phyloP scores from a whole-genome alignment of 2,888 invertebrate species.

The Cheilosia grossa region DNA sequence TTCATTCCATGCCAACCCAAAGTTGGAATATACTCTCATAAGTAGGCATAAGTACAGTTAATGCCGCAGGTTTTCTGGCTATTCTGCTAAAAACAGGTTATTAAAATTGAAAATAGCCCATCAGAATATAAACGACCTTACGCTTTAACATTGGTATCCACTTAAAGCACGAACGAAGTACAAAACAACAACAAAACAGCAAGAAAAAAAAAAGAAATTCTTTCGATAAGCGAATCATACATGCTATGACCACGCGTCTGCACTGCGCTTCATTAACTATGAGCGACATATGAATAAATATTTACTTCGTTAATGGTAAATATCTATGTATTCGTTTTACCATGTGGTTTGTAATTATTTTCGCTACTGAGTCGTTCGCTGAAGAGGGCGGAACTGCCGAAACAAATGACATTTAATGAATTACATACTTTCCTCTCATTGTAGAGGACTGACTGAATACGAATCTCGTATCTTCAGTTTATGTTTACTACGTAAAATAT shows the following conservation, averaged over 20 bases:
- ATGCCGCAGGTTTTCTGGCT: slow-evolving; percentile 45
- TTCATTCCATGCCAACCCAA: slow-evolving; percentile 5
- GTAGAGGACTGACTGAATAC: slow-evolving; percentile 24
- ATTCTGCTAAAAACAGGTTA: slow-evolving; percentile 63
- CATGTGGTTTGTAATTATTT: slow-evolving; percentile 57
- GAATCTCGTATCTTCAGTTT: slow-evolving; percentile 13
- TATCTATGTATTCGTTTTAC: slow-evolving; percentile 34
- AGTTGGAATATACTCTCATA: not conserved
- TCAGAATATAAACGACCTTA: slow-evolving; percentile 69
- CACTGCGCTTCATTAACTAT: slow-evolving; percentile 52
- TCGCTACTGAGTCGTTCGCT: slow-evolving; percentile 18
- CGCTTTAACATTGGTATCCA: slow-evolving; percentile 38
- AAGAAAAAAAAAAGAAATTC: slow-evolving; percentile 2
- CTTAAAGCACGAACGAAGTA: slow-evolving; percentile 14
- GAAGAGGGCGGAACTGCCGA: slow-evolving; percentile 55
- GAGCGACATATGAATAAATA: slow-evolving; percentile 61
- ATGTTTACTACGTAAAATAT: slow-evolving; percentile 6
- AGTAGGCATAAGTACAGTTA: not conserved
- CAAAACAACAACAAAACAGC: slow-evolving; percentile 2
- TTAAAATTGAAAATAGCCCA: slow-evolving; percentile 51
- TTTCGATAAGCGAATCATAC: slow-evolving; percentile 22
- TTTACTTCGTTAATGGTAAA: slow-evolving; percentile 57
- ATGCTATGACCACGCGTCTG: slow-evolving; percentile 40
- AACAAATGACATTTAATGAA: slow-evolving; percentile 61
- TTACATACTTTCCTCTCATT: slow-evolving; percentile 38